A percentile compares a stretch with the other conserved stretches of the same genome.
phyloP scores from a whole-genome alignment of 2,797 vertebrate species.

The Potorous gilbertii region DNA sequence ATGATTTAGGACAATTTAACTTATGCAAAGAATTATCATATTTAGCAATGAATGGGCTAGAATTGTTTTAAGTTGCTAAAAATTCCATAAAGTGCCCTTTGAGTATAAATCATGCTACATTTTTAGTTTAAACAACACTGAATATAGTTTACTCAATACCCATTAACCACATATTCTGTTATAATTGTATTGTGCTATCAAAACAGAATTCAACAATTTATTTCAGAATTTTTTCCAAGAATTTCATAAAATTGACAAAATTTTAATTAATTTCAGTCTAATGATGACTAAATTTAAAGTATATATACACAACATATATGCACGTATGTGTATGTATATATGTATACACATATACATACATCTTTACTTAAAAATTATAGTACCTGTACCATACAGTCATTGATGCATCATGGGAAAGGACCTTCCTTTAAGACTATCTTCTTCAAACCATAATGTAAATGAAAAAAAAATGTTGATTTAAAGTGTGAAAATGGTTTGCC shows the following conservation, averaged over 20 bases:
- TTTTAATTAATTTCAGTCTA: neutral
- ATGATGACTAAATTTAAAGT: neutral
- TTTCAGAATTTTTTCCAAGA: neutral
- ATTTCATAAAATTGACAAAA: neutral
- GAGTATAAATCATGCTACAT: neutral
- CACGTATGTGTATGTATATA: too few species aligned
- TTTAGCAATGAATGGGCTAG: neutral
- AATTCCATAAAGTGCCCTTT: neutral
- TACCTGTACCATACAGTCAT: neutral
- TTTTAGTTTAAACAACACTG: neutral
- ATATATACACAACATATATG: neutral
- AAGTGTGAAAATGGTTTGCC: neutral
- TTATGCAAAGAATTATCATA: neutral
- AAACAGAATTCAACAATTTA: neutral
- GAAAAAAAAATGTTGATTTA: neutral
- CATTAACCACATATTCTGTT: neutral
- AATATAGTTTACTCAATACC: neutral
- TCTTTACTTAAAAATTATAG: neutral
- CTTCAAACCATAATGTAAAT: neutral
- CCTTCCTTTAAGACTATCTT: neutral
- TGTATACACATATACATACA: too few species aligned
- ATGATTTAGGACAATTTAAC: neutral
- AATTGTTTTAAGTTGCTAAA: neutral
- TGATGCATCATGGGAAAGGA: neutral
- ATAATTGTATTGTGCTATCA: neutral